A percentile compares a stretch with the other conserved stretches of the same genome.
phyloP scores from a whole-genome alignment of 1,140 invertebrate species.

The Drosophila suzukii region DNA sequence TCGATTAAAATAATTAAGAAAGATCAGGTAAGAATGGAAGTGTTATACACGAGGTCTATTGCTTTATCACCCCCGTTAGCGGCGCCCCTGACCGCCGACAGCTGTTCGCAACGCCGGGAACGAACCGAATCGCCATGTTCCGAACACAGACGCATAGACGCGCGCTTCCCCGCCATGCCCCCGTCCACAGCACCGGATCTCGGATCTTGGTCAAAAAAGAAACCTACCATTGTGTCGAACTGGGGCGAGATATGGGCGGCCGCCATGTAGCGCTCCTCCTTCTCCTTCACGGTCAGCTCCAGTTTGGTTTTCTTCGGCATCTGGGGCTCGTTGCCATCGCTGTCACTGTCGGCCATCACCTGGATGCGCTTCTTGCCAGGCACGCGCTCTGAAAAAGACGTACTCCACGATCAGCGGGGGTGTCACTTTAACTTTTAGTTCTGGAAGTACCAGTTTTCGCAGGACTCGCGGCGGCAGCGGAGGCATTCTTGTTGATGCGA shows the following conservation, averaged over 20 bases:
- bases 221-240: constrained; percentile 81
- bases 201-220: not conserved
- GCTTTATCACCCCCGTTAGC: constrained; percentile 11
- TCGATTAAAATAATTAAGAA: not conserved
- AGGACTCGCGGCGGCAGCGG: constrained; percentile 25
- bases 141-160: constrained; percentile 37
- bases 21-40: not conserved
- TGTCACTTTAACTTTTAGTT: constrained; percentile 13
- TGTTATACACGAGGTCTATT: constrained; percentile 4
- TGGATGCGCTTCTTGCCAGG: constrained; percentile 81
- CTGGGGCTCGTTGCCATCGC: constrained; percentile 65
- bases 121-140: constrained; percentile 63
- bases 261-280: constrained; percentile 79
- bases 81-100: constrained; percentile 52
- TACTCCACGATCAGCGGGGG: not conserved
- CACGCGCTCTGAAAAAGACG: constrained; percentile 60
- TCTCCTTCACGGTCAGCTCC: constrained; percentile 73
- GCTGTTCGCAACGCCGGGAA: constrained; percentile 63
- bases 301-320: constrained; percentile 71
- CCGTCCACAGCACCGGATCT: not conserved
- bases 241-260: constrained; percentile 76
- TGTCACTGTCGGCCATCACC: constrained; percentile 80
- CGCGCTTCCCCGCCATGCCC: constrained; percentile 22
- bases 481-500: constrained; percentile 74
- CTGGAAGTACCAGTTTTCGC: constrained; percentile 64